Evolutionary conservation across 2,888 invertebrate genomes (phyloP), one percentile per base, ranked within the genome.

Genomic region (Lasioglossum morio): DNA sequence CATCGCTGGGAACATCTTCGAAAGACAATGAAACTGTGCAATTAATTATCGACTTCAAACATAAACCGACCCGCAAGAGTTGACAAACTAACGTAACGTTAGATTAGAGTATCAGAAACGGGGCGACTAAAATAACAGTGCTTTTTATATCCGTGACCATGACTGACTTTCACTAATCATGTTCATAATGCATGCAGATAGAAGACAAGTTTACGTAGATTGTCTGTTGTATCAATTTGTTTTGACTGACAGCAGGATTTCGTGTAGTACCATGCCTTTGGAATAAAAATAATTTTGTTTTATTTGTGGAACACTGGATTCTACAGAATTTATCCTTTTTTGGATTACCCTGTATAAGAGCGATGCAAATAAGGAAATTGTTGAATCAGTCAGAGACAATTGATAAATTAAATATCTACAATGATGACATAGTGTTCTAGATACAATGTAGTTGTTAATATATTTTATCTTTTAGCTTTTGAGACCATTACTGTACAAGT

Each of bases 231-330:
- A 23, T 1, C 7, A 5, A 30, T 12, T 60, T 27, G 12, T 30
- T 30, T 63, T 1, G 12, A 57, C 0, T n/a, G 4, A n/a, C n/a
- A 57, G 12, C 8, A n/a, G 12, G n/a, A 57, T n/a, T n/a, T 4
- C 4, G 4, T 12, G n/a, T n/a, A n/a, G 1, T n/a, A 53, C n/a
- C 1, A n/a, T 53, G 23, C 3, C 1, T 0, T 12, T 4, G n/a
- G n/a, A 4, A 8, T 2, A 57, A 12, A 57, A 57, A n/a, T 23
- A 8, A 10, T 23, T 57, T 57, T n/a, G 3, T 57, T 57, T 53
- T 23, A 53, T 53, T 53, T 53, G 2, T 23, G 10, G 12, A 57
- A 57, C 57, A n/a, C 3, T 10, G 53, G 4, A n/a, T n/a, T 1
- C 57, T n/a, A 57, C n/a, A n/a, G n/a, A n/a, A n/a, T n/a, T 57